phyloP scores from a whole-genome alignment of 2,113 vertebrate genomes.

The Meles meles region DNA sequence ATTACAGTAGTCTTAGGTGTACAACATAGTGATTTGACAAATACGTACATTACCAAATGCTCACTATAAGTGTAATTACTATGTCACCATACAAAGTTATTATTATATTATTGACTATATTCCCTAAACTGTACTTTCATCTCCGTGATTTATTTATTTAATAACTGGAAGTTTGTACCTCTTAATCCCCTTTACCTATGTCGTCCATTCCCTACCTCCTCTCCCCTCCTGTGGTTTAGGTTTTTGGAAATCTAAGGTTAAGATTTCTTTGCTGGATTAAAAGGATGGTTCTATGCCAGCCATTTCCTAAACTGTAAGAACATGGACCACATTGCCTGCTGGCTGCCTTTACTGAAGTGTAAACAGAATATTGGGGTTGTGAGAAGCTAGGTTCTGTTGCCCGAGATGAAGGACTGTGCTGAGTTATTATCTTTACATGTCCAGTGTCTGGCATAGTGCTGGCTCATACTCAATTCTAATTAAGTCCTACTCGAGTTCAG shows the following conservation, averaged over 20 bases:
- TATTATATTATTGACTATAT: not conserved
- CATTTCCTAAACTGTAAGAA: not conserved
- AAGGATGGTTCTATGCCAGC: not conserved
- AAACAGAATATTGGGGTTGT: not conserved
- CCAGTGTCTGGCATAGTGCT: not conserved
- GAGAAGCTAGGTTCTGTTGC: not conserved
- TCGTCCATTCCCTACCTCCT: not conserved
- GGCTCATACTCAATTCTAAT: not conserved
- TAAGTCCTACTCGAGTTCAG: not conserved
- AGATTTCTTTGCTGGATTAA: conserved; percentile 1
- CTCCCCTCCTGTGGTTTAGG: not conserved
- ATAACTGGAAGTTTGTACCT: not conserved
- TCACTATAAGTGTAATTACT: not conserved
- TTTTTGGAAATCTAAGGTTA: not conserved
- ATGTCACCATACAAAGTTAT: not conserved
- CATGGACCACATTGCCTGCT: not conserved
- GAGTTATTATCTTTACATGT: not conserved
- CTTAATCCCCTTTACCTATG: not conserved
- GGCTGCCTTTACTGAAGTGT: not conserved
- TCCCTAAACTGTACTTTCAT: not conserved
- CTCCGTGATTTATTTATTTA: not conserved
- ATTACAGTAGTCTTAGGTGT: not conserved
- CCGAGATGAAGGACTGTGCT: not conserved
- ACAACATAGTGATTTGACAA: not conserved
- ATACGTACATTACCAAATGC: not conserved